Evolutionary conservation across 2,797 vertebrate species (phyloP), one percentile per base, ranked within the genome.

Genomic region (Argya squamiceps): DNA sequence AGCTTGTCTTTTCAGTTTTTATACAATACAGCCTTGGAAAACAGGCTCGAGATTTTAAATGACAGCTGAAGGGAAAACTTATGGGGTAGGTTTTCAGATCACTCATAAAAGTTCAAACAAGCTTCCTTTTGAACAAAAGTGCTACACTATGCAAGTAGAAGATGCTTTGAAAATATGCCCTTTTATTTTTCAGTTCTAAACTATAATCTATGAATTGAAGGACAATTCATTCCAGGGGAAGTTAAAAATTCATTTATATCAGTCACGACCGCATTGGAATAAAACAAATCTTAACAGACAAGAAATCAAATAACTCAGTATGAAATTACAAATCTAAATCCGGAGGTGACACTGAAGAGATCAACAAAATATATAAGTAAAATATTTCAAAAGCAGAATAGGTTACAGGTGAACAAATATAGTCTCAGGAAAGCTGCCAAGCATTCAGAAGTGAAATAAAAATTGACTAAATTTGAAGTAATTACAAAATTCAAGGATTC

Each of bases 251-350:
- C 19, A 29, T 37, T 95, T 77, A 39, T 9, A 60, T 3, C 8
- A 80, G 41, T 71, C n/a, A 49, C n/a, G 88, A 41, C 10, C 5
- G 15, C 22, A 59, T 20, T 37, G n/a, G 43, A 95, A 84, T 70
- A 84, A 92, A 89, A 26, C 37, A 89, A 59, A 90, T 78, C 71
- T 94, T 86, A 94, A 20, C 34, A 96, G 84, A 97, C 50, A 91
- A 96, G 83, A 96, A 97, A 97, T 97, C 91, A 97, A 95, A 89
- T 69, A 93, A 93, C 84, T 84, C 80, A 62, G 39, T 86, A 64
- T 71, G 49, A 94, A 95, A 89, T 53, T 83, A 53, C 30, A 69
- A 94, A 92, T 83, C 70, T 92, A 91, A 96, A 95, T 94, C n/a
- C 92, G 55, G 73, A 96, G 65, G 59, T 92, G 82, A 97, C n/a